Evolutionary conservation across 2,888 invertebrate genomes (phyloP), one percentile per base, ranked within the genome.

Genomic region (Eudemis profundana): DNA sequence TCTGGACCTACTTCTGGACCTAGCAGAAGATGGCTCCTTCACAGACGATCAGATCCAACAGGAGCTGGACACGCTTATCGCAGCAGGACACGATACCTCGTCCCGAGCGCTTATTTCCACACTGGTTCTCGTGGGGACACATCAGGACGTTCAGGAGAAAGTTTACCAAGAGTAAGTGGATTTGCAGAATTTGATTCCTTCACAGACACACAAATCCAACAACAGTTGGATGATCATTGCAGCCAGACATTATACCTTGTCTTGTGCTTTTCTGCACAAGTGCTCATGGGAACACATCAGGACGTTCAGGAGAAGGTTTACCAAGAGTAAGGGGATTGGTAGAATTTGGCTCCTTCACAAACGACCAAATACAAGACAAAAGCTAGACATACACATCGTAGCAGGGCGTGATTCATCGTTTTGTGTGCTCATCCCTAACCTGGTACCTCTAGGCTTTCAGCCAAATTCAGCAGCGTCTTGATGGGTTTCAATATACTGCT

Each of bases 191-290:
- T 76, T 12, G 82, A 79, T 4, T 69, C 61, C 0, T 81, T 89
- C 10, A 84, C 86, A 1, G 83, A 88, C 63, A 71, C 83, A 57
- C 86, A 92, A 67, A 70, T 93, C 2, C 73, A 83, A n/a, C 85
- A 92, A 60, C 91, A 92, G 78, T 85, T 92, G 4, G 83, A 87
- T 89, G 1, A 86, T 92, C 73, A 84, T 91, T 72, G 82, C 87
- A 33, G 91, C 88, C 23, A 90, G 89, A 72, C 78, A 82, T 73
- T 73, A 83, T 61, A 84, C 83, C 3, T 77, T 81, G 27, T 70
- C 65, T 5, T 71, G 73, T 5, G 71, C 74, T 3, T 76, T 47
- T 79, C 75, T 69, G 63, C 74, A 3, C 69, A 81, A 15, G 70
- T 80, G 50, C 69, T 79, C 47, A 64, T 84, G 4, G 82, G 81